phyloP scores from a whole-genome alignment of 1,140 invertebrate species.

The Drosophila murphyi region DNA sequence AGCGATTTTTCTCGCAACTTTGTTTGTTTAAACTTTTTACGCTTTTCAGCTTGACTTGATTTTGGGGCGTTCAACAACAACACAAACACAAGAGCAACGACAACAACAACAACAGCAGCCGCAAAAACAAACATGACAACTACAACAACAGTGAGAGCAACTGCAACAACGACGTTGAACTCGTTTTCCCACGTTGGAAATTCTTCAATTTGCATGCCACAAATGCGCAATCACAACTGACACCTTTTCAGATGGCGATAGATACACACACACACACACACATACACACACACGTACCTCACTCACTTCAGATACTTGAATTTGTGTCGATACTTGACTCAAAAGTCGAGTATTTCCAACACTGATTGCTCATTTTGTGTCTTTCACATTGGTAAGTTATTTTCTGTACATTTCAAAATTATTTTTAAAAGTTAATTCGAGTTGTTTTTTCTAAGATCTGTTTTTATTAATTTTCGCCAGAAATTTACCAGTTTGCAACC shows the following conservation, averaged over 20 bases:
- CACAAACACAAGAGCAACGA: slow-evolving; percentile 23
- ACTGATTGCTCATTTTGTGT: background rate
- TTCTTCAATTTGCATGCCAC: slow-evolving; percentile 80
- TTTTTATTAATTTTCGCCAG: background rate
- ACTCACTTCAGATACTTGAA: slow-evolving; percentile 37
- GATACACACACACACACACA: slow-evolving; percentile 5
- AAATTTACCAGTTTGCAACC: background rate
- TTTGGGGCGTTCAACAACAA: slow-evolving; percentile 59
- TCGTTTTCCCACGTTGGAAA: slow-evolving; percentile 81
- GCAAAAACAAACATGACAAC: background rate
- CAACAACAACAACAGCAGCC: slow-evolving; percentile 21
- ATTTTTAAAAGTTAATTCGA: background rate
- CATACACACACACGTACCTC: background rate
- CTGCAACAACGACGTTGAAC: slow-evolving; percentile 50
- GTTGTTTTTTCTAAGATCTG: background rate
- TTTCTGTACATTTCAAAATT: background rate
- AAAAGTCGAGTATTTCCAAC: slow-evolving; percentile 17
- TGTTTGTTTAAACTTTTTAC: slow-evolving; percentile 77
- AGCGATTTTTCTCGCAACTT: slow-evolving; percentile 60
- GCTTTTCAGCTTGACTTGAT: slow-evolving; percentile 72
- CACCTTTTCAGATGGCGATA: slow-evolving; percentile 65
- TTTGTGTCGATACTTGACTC: slow-evolving; percentile 25
- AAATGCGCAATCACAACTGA: slow-evolving; percentile 72
- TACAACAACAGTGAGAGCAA: slow-evolving; percentile 27
- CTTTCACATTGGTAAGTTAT: background rate